Conservation (phyloP, 2,888 invertebrate genomes). For the Lacanobia oleracea region DNA sequence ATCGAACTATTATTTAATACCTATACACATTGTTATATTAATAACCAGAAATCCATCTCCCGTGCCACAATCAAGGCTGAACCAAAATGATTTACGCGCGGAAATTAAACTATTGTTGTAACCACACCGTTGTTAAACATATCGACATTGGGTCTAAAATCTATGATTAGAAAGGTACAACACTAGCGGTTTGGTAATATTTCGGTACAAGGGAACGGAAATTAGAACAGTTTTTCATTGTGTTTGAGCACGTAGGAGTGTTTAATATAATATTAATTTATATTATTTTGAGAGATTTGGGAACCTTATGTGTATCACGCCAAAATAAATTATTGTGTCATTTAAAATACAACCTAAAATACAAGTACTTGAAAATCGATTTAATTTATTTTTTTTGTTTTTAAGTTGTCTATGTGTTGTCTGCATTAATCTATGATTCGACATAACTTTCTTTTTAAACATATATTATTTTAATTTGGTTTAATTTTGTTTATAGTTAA, state of each 20-base stretch:
- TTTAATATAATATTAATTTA: neutral
- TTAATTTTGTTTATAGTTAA: too few species aligned
- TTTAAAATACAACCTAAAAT: too few species aligned
- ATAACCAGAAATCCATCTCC: constrained; percentile 31
- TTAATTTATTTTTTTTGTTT: too few species aligned
- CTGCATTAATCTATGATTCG: too few species aligned
- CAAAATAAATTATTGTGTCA: too few species aligned
- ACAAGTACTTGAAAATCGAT: too few species aligned
- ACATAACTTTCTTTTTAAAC: too few species aligned
- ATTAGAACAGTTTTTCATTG: constrained; percentile 42
- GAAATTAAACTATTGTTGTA: constrained; percentile 71
- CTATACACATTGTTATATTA: neutral
- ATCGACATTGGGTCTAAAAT: constrained; percentile 10
- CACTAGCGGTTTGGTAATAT: constrained; percentile 24
- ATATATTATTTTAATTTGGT: too few species aligned
- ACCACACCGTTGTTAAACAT: constrained; percentile 37
- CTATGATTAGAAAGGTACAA: constrained; percentile 28
- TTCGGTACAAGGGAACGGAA: constrained; percentile 35
- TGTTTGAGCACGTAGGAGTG: neutral
- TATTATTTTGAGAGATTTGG: neutral
- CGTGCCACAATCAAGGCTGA: constrained; percentile 22
- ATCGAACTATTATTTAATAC: neutral
- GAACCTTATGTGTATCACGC: neutral
- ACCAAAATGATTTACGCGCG: constrained; percentile 67
- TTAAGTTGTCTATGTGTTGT: too few species aligned